phyloP scores from a whole-genome alignment of 2,888 invertebrate species.

The Gymnoscelis rufifasciata region DNA sequence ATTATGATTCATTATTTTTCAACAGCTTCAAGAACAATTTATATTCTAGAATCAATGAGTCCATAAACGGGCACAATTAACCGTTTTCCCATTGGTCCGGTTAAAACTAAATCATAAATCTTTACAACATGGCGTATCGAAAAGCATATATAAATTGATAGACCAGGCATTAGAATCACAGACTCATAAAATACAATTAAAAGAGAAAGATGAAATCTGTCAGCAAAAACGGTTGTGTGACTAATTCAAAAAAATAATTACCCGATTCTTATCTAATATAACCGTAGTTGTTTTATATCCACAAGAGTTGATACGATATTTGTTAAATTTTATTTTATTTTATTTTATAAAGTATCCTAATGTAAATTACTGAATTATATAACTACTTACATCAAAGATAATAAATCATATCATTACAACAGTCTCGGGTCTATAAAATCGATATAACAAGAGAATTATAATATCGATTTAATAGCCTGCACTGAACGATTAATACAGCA shows the following conservation, averaged over 20 bases:
- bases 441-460: too few relatives aligned
- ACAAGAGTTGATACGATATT: too few relatives aligned
- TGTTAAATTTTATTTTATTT: too few relatives aligned
- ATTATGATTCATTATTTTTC: background rate
- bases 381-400: constrained; percentile 72
- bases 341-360: background rate
- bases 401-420: constrained; percentile 76
- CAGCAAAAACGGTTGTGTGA: constrained; percentile 63
- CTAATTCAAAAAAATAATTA: background rate
- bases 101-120: constrained; percentile 66
- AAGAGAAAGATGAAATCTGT: constrained; percentile 70
- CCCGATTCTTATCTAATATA: too few relatives aligned
- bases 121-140: constrained; percentile 71
- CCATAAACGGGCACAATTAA: constrained; percentile 46
- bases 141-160: constrained; percentile 78
- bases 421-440: constrained; percentile 67
- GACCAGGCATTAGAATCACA: constrained; percentile 76
- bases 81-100: constrained; percentile 55
- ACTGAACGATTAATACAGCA: constrained; percentile 57
- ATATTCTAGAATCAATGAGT: background rate
- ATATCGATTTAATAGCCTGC: constrained; percentile 69
- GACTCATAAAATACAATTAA: constrained; percentile 80
- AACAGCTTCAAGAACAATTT: background rate
- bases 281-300: too few relatives aligned
- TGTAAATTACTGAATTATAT: background rate